These are phyloP conservation scores for Gymnoscelis rufifasciata DNA, from an alignment of 2,888 invertebrate genomes.

Conservation along the genomic window DNA sequence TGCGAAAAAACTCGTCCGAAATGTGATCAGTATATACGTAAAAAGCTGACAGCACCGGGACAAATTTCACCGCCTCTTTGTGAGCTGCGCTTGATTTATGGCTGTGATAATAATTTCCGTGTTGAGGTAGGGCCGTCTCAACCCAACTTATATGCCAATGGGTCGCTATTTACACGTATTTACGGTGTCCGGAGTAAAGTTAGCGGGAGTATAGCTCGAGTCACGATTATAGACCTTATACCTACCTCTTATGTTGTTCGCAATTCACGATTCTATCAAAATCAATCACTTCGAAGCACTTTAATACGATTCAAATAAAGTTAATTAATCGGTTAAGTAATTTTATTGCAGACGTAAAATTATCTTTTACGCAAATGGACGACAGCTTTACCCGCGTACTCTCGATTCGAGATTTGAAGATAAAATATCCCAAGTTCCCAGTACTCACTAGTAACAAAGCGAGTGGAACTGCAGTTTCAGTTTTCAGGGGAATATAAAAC, in stretches of 20 bases:
- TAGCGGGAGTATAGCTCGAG: conserved; percentile 29
- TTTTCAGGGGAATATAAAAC: conserved; percentile 31
- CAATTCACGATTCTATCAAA: no score
- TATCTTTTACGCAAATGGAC: no score
- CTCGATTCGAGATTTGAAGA: neutral
- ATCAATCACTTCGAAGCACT: neutral
- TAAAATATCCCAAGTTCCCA: neutral
- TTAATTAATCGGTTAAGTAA: no score
- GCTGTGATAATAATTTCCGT: conserved; percentile 61
- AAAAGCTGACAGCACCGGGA: conserved; percentile 34
- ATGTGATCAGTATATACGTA: conserved; percentile 18
- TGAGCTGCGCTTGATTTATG: conserved; percentile 55
- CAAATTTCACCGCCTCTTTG: conserved; percentile 49
- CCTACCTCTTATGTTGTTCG: no score
- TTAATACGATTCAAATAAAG: no score
- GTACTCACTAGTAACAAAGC: neutral
- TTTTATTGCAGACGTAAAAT: no score
- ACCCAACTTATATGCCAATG: conserved; percentile 43
- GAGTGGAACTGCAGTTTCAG: neutral
- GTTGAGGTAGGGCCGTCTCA: conserved; percentile 62
- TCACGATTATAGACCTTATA: no score
- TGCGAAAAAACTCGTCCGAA: conserved; percentile 4
- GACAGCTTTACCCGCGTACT: neutral
- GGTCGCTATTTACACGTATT: conserved; percentile 46
- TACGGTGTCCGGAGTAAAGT: conserved; percentile 38